Percentiles rank a stretch among this genome's conserved stretches.
Conservation (phyloP, 2,888 invertebrate species). For the Chouioia cunea region DNA sequence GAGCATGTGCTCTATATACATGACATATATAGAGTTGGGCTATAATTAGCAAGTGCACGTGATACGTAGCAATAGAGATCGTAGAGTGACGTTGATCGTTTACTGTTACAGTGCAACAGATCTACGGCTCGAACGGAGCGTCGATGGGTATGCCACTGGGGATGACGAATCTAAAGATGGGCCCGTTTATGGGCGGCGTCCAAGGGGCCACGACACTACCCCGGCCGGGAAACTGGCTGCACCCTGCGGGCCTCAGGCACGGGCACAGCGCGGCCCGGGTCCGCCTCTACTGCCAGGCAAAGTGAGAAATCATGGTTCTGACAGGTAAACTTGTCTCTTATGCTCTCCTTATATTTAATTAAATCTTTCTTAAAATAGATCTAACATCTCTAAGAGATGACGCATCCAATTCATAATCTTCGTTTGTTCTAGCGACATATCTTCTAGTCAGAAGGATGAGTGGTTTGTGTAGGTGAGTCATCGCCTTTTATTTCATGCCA, state of each 20-base stretch:
- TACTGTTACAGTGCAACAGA: conserved; percentile 79
- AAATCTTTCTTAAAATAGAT: no score
- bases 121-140: conserved; percentile 81
- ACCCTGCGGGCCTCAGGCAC: conserved; percentile 90
- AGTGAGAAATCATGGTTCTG: conserved; percentile 74
- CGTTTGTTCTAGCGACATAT: conserved; percentile 69
- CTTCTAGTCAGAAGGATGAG: conserved; percentile 85
- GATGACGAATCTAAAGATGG: conserved; percentile 68
- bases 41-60: no score
- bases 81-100: background rate
- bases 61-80: background rate
- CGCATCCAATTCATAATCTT: conserved; percentile 25
- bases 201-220: conserved; percentile 68
- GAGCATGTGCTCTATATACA: no score
- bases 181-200: conserved; percentile 69
- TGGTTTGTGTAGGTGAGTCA: conserved; percentile 84
- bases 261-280: conserved; percentile 81
- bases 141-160: conserved; percentile 68
- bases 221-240: conserved; percentile 93
- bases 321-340: conserved; percentile 63
- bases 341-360: background rate
- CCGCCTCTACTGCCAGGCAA: conserved; percentile 82
- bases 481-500: conserved; percentile 3
- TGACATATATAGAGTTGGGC: no score
- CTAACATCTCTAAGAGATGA: no score